Percentiles rank a stretch among this genome's conserved stretches.
Conservation (phyloP, 2,113 vertebrate genomes). For the Sebastes schlegelii region DNA sequence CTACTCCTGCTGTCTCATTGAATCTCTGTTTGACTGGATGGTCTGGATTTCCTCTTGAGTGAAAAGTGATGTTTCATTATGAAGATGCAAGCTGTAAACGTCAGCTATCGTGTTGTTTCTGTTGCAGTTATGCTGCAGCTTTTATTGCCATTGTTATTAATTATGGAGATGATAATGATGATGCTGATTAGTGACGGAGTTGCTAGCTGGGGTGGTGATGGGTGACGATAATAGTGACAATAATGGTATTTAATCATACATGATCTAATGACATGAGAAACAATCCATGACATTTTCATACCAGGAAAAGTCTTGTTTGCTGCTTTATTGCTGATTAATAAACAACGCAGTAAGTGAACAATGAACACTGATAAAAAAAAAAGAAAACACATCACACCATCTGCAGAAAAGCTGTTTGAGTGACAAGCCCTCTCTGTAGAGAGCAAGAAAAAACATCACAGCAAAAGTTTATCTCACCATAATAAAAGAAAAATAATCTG, state of each 20-base stretch:
- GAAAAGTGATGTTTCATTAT: slow-evolving; percentile 35
- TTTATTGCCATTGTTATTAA: slow-evolving; percentile 10
- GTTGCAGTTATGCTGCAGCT: slow-evolving; percentile 9
- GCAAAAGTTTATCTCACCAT: not conserved
- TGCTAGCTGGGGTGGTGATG: slow-evolving; percentile 3
- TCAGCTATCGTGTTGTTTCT: not conserved
- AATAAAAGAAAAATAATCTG: not conserved
- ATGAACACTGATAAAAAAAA: not conserved
- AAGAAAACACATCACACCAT: too few relatives aligned
- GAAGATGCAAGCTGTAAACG: slow-evolving; percentile 33
- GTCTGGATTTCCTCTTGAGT: slow-evolving; percentile 26
- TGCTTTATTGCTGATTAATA: not conserved
- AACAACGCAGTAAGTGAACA: not conserved
- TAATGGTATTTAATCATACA: slow-evolving; percentile 12
- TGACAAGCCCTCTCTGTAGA: not conserved
- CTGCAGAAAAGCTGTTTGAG: not conserved
- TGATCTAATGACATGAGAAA: slow-evolving; percentile 14
- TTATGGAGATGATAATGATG: slow-evolving; percentile 16
- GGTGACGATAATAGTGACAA: not conserved
- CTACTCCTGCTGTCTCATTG: slow-evolving; percentile 10
- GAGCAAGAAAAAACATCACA: not conserved
- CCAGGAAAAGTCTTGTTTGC: not conserved
- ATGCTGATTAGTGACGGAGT: slow-evolving; percentile 12
- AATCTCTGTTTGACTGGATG: not conserved
- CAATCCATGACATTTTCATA: slow-evolving; percentile 6